A percentile compares a stretch with the other conserved stretches of the same genome.
Conservation (phyloP, 2,113 vertebrate genomes). For the Corythornis cristatus region DNA sequence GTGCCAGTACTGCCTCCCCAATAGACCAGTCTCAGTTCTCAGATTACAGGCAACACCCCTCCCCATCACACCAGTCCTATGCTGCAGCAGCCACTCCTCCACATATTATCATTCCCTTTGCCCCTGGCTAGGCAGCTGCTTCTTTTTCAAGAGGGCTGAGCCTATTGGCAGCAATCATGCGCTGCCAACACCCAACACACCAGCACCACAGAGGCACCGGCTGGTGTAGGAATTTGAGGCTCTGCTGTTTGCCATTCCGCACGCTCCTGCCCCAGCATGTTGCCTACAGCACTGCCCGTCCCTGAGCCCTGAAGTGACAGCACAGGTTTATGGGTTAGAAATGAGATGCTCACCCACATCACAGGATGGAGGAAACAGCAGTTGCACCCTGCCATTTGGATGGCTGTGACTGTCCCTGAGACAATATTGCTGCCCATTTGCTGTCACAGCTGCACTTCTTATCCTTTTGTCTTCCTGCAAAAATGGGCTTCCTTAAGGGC, state of each 20-base stretch:
- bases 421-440: neutral
- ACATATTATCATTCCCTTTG: rapidly evolving
- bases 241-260: neutral
- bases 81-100: rapidly evolving
- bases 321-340: neutral
- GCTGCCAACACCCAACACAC: neutral
- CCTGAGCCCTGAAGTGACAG: neutral
- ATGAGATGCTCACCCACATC: neutral
- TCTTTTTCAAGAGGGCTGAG: neutral
- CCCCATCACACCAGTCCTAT: neutral
- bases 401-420: neutral
- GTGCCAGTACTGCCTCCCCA: neutral
- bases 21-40: neutral
- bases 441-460: neutral
- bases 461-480: neutral
- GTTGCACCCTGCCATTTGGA: neutral
- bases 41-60: neutral
- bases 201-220: rapidly evolving
- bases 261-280: neutral
- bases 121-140: neutral
- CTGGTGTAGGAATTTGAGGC: neutral
- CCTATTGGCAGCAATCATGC: rapidly evolving
- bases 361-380: rapidly evolving
- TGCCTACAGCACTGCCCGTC: neutral
- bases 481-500: neutral